Percentiles rank a stretch among this genome's conserved stretches.
Conservation (phyloP, 2,113 vertebrate species). For the Myxocyprinus asiaticus region DNA sequence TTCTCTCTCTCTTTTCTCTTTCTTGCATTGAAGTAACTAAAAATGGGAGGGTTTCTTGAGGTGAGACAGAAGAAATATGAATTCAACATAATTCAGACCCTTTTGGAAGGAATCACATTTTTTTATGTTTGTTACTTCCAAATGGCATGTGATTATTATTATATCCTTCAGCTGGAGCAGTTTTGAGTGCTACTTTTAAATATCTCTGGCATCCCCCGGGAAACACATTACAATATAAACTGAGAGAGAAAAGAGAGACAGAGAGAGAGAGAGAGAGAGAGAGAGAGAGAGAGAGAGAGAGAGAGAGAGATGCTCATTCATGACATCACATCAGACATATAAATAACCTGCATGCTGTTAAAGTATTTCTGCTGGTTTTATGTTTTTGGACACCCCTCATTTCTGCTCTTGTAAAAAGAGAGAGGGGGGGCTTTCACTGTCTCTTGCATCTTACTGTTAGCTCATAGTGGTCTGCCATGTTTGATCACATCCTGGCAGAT, state of each 20-base stretch:
- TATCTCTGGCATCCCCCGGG: constrained; percentile 76
- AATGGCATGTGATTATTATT: constrained; percentile 67
- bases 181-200: constrained; percentile 54
- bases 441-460: constrained; percentile 50
- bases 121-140: constrained; percentile 14
- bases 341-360: constrained; percentile 71
- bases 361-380: constrained; percentile 60
- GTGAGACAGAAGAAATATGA: constrained; percentile 43
- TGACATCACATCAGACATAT: constrained; percentile 74
- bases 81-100: constrained; percentile 80
- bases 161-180: constrained; percentile 30
- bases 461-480: constrained; percentile 50
- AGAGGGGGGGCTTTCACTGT: neutral
- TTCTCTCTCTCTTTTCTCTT: constrained; percentile 41
- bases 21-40: constrained; percentile 62
- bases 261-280: constrained; percentile 63
- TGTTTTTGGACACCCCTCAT: constrained; percentile 50
- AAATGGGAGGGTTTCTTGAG: constrained; percentile 60
- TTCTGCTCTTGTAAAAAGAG: constrained; percentile 48
- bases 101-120: constrained; percentile 83
- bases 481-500: constrained; percentile 50
- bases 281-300: constrained; percentile 60
- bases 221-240: constrained; percentile 75
- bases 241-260: constrained; percentile 45
- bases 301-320: constrained; percentile 62